Evolutionary conservation across 2,888 invertebrate species (phyloP), one percentile per base, ranked within the genome.

Genomic region (Ypsolopha sequella): DNA sequence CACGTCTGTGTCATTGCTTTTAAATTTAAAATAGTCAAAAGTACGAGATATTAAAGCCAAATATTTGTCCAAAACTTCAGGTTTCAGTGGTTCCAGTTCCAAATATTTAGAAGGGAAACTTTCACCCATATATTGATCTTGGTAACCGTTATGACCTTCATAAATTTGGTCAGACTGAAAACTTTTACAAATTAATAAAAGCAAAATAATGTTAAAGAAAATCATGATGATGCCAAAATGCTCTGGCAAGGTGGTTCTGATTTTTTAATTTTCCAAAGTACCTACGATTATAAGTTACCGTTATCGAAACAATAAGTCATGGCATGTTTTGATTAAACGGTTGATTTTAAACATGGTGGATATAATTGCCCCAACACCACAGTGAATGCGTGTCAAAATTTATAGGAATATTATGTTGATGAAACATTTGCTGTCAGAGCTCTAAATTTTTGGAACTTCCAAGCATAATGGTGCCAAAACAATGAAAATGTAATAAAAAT

Each of bases 81-180:
- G 52, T 8, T 41, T 9, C 6, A 13, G 24, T 7, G 14, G 39
- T 36, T 57, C 57, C 6, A 46, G 44, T 35, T 43, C 8, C 35
- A 59, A 52, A 53, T 57, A 59, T 41, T 55, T 54, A 6, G 2
- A 34, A 13, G 56, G 55, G 49, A 59, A 59, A 14, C 49, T 54
- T 41, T 54, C 53, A 13, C 57, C 57, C 13, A 13, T 48, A 14
- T 48, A 48, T 9, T 48, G 7, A 14, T 48, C 36, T 9, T 48
- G 7, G 35, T n/a, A 10, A 3, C n/a, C 2, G 9, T 38, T 6
- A 38, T 38, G n/a, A 4, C 24, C 24, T 24, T 2, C 24, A 24
- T 24, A 4, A 24, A 24, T 3, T 3, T 24, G 3, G 13, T 34
- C 13, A n/a, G 35, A 34, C 10, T 46, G 6, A 13, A n/a, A 39